Evolutionary conservation across 2,797 vertebrate species (phyloP), one percentile per base, ranked within the genome.

Genomic region (Sibirionetta formosa): DNA sequence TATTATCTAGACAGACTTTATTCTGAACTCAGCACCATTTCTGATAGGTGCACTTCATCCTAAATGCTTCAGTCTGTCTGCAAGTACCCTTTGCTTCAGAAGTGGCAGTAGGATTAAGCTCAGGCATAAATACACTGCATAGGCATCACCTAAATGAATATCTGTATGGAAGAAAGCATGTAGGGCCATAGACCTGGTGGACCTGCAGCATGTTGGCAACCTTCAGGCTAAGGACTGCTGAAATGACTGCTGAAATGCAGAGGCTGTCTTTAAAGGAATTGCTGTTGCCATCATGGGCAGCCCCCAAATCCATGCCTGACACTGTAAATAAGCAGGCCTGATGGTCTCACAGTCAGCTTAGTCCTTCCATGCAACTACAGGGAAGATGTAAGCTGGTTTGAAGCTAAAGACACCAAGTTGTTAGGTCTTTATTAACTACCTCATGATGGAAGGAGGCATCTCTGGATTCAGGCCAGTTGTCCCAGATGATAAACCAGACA

Each of bases 121-220:
- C 54, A 51, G 35, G 11, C 17, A 93, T 40, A 56, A 73, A 57
- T 51, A 12, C 20, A 38, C 44, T 66, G 16, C 6, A 2, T 44
- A 10, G 35, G 3, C 38, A 82, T 46, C 0, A 0, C 20, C 26
- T 84, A 46, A 86, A 70, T 58, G 13, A 72, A 0, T 11, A n/a
- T 35, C 19, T 36, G 1, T 40, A 29, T n/a, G n/a, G 23, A 63
- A 58, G 40, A 40, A 71, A 22, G 9, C 1, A 2, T 31, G 19
- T 24, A 51, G 17, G 1, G 1, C 48, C 72, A 26, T 38, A 18
- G 35, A 23, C 15, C 14, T 75, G 64, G 11, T 18, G 17, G 51
- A 63, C 23, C 3, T 19, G 7, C 10, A 35, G 15, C 7, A 3
- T 0, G 13, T 42, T 58, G 46, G 54, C 48, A 79, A 76, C 13